A percentile compares a stretch with the other conserved stretches of the same genome.
phyloP scores from a whole-genome alignment of 2,888 invertebrate species.

The Nemurella pictetii region DNA sequence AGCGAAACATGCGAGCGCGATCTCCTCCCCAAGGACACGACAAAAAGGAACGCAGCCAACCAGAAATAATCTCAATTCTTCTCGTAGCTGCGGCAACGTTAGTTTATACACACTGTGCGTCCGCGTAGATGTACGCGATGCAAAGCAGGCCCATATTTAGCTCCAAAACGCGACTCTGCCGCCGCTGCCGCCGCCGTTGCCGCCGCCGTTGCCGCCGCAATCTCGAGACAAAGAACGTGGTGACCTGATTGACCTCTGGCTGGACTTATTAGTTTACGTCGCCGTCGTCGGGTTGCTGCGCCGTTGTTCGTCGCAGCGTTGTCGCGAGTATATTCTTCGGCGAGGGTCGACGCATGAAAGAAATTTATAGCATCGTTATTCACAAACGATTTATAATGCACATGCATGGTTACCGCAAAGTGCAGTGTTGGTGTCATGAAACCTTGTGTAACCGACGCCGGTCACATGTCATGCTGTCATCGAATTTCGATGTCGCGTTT shows the following conservation, averaged over 20 bases:
- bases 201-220: not conserved
- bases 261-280: not conserved
- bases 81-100: not conserved
- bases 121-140: not conserved
- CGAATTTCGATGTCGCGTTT: not conserved
- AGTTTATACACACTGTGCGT: not conserved
- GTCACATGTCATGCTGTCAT: not conserved
- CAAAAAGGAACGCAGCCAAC: slow-evolving; percentile 15
- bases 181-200: not conserved
- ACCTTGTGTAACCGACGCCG: too few relatives aligned
- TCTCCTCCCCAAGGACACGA: slow-evolving; percentile 31
- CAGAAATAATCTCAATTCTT: slow-evolving; percentile 26
- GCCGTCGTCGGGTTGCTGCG: not conserved
- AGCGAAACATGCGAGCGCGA: slow-evolving; percentile 18
- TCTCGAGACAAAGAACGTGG: not conserved
- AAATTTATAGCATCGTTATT: not conserved
- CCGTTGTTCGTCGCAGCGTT: not conserved
- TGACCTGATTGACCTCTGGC: not conserved
- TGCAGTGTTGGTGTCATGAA: not conserved
- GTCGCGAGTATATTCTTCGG: not conserved
- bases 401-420: not conserved
- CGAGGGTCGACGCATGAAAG: not conserved
- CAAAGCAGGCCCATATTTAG: not conserved
- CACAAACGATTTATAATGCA: not conserved
- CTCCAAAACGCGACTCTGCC: slow-evolving; percentile 13